phyloP scores from a whole-genome alignment of 2,888 invertebrate species.

The Heliothis peltigera region DNA sequence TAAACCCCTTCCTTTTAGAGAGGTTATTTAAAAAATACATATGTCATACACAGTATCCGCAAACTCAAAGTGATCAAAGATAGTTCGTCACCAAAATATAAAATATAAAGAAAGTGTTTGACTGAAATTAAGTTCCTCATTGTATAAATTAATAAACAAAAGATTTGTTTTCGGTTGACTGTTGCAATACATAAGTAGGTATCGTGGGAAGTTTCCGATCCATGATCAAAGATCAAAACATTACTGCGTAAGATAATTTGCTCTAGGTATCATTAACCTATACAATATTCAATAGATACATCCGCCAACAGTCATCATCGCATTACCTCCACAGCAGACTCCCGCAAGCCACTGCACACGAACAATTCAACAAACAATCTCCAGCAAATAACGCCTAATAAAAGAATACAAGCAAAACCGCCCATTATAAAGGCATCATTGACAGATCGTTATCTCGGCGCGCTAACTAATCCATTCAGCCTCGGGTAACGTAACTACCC shows the following conservation, averaged over 20 bases:
- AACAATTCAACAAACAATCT: conserved; percentile 57
- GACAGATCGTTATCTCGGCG: conserved; percentile 80
- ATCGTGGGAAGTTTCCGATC: neutral
- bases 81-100: no score
- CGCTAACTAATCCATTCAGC: conserved; percentile 87
- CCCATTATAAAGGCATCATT: conserved; percentile 70
- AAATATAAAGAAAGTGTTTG: no score
- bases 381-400: conserved; percentile 56
- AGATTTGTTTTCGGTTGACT: no score
- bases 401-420: conserved; percentile 51
- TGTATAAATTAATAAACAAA: no score
- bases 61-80: no score
- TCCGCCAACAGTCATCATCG: conserved; percentile 23
- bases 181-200: neutral
- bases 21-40: no score
- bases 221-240: neutral
- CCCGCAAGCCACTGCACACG: conserved; percentile 38
- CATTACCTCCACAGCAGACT: conserved; percentile 19
- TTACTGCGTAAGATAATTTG: neutral
- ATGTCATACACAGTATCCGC: no score
- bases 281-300: conserved; percentile 7
- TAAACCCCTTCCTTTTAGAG: no score
- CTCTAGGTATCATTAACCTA: neutral
- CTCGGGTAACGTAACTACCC: conserved; percentile 75
- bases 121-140: no score